Percentiles rank a stretch among this genome's conserved stretches.
Evolutionary conservation across 2,797 vertebrate genomes (phyloP).

Genomic region (Pempheris klunzingeri): DNA sequence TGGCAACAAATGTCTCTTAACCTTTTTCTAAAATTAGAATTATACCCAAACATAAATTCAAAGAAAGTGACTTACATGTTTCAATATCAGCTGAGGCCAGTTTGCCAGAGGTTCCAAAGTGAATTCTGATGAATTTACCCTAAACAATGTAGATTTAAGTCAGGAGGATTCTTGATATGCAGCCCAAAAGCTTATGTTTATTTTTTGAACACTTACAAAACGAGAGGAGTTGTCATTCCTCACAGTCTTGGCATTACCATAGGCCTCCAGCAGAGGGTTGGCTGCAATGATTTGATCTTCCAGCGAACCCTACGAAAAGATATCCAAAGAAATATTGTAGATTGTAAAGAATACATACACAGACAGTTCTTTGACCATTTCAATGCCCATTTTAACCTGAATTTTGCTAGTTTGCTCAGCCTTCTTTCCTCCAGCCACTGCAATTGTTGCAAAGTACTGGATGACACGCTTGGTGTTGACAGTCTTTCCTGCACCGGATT

Average conservation of each 20-base stretch:
- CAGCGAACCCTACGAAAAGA: conserved; percentile 85
- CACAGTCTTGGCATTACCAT: conserved; percentile 91
- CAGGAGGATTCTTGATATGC: neutral
- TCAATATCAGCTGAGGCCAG: conserved; percentile 91
- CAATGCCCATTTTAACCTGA: conserved; percentile 40
- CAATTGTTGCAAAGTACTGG: conserved; percentile 80
- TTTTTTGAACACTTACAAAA: conserved; percentile 67
- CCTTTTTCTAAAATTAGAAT: neutral
- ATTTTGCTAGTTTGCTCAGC: conserved; percentile 55
- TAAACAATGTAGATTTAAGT: conserved; percentile 24
- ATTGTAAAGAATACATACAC: neutral
- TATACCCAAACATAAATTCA: neutral
- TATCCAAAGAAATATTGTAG: neutral
- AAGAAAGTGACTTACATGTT: conserved; percentile 83
- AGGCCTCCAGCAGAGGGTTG: conserved; percentile 91
- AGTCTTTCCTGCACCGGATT: conserved; percentile 79
- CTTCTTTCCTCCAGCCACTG: conserved; percentile 58
- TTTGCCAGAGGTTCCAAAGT: conserved; percentile 83
- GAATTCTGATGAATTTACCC: conserved; percentile 88
- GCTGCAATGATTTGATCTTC: conserved; percentile 88
- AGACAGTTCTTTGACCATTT: neutral
- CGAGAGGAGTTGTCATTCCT: conserved; percentile 92
- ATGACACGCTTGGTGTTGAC: conserved; percentile 82
- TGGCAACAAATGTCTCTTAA: neutral
- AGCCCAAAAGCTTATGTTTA: neutral